A percentile compares a stretch with the other conserved stretches of the same genome.
phyloP scores from a whole-genome alignment of 2,113 vertebrate genomes.

The Syngnathus scovelli region DNA sequence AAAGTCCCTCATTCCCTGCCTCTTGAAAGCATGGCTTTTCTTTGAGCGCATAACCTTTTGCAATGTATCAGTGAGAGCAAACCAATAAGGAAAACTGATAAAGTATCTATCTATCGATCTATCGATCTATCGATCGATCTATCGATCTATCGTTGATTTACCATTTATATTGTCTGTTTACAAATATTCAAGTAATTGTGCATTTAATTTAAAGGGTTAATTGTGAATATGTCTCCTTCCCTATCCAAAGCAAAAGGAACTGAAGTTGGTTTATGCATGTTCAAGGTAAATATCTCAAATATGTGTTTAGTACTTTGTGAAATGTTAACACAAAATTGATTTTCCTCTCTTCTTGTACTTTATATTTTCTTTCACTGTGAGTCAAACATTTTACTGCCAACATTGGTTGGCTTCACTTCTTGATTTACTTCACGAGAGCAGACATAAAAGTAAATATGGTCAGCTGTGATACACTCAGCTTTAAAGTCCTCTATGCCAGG shows the following conservation, averaged over 20 bases:
- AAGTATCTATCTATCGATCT: no score
- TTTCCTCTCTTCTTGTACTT: background rate
- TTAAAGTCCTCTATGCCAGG: conserved; percentile 28
- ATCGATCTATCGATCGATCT: no score
- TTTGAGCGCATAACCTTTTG: background rate
- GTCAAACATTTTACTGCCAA: background rate
- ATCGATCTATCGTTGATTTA: background rate
- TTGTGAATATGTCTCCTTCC: background rate
- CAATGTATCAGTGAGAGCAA: background rate
- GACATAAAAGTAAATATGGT: conserved; percentile 41
- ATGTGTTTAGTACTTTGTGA: background rate
- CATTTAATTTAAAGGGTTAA: background rate
- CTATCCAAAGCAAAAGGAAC: background rate
- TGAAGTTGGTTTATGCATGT: no score
- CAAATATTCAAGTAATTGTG: background rate
- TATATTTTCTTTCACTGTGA: background rate
- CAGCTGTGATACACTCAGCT: conserved; percentile 55
- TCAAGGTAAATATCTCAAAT: background rate
- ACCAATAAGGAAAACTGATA: background rate
- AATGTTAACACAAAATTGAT: background rate
- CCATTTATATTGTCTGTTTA: background rate
- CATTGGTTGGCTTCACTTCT: conserved; percentile 13
- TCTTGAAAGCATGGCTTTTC: background rate
- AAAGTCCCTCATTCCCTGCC: background rate
- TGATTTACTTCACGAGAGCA: background rate